phyloP scores from a whole-genome alignment of 2,888 invertebrate species.

The Timandra comae region DNA sequence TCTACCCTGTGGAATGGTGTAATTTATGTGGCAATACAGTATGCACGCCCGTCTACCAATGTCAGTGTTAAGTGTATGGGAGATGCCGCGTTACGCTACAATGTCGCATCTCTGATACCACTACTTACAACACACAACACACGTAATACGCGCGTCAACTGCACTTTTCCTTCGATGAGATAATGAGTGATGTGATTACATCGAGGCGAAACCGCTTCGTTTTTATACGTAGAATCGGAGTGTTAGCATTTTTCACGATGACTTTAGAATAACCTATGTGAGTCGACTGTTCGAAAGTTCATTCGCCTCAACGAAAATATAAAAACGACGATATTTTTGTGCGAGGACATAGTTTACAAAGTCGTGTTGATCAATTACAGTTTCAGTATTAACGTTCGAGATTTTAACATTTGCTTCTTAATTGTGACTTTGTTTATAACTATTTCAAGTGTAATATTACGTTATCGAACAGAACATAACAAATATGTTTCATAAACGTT shows the following conservation, averaged over 20 bases:
- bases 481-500: no score
- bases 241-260: slow-evolving; percentile 23
- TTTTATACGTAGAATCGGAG: slow-evolving; percentile 5
- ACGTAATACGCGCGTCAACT: slow-evolving; percentile 24
- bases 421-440: no score
- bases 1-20: slow-evolving; percentile 43
- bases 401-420: no score
- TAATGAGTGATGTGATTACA: slow-evolving; percentile 12
- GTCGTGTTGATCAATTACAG: slow-evolving; percentile 9
- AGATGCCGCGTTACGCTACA: slow-evolving; percentile 27
- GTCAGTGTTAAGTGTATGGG: slow-evolving; percentile 40
- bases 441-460: no score
- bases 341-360: slow-evolving; percentile 18
- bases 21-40: slow-evolving; percentile 44
- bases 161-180: slow-evolving; percentile 26
- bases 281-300: slow-evolving; percentile 20
- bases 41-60: slow-evolving; percentile 35
- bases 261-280: slow-evolving; percentile 24
- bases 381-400: not conserved
- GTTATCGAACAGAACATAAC: no score
- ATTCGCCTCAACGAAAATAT: slow-evolving; percentile 23
- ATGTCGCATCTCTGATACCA: slow-evolving; percentile 3
- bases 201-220: slow-evolving; percentile 3
- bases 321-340: slow-evolving; percentile 21
- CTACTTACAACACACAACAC: slow-evolving; percentile 2